Percentiles rank a stretch among this genome's conserved stretches.
These are phyloP conservation scores for Megatriorchis doriae DNA, from an alignment of 2,113 vertebrate species.

Conservation along the genomic window DNA sequence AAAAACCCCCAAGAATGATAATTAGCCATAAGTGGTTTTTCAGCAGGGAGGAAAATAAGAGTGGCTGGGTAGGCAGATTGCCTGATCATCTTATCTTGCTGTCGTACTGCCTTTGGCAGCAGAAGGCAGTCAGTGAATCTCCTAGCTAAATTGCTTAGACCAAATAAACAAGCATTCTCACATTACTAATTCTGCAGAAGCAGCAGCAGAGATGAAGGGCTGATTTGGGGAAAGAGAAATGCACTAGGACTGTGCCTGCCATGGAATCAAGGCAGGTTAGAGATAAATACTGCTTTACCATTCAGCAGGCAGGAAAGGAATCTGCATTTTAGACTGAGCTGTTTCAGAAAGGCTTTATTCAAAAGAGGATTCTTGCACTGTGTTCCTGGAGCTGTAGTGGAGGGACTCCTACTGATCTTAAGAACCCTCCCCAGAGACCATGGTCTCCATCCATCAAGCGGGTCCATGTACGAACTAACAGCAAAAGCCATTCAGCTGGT, in stretches of 20 bases:
- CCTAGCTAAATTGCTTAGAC: not conserved
- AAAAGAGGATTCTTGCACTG: not conserved
- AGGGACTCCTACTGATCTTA: not conserved
- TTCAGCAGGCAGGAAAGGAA: not conserved
- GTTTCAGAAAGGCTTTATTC: not conserved
- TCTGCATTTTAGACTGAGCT: not conserved
- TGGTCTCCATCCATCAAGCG: fast-evolving
- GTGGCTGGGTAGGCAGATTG: not conserved
- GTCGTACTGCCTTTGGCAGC: not conserved
- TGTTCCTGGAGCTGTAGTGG: not conserved
- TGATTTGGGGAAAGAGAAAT: not conserved
- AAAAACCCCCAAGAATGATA: not conserved
- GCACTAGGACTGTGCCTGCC: not conserved
- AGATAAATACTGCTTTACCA: not conserved
- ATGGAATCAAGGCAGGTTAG: not conserved
- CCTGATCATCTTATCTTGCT: not conserved
- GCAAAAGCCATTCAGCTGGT: not conserved
- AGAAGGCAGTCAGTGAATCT: not conserved
- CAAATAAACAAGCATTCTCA: not conserved
- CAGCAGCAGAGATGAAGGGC: not conserved
- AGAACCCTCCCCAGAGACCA: not conserved
- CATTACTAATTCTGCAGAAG: not conserved
- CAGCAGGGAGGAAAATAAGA: not conserved
- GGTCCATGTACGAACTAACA: not conserved
- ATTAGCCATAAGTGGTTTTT: not conserved